Conservation (phyloP, 2,113 vertebrate species). For the Madoqua kirkii region DNA sequence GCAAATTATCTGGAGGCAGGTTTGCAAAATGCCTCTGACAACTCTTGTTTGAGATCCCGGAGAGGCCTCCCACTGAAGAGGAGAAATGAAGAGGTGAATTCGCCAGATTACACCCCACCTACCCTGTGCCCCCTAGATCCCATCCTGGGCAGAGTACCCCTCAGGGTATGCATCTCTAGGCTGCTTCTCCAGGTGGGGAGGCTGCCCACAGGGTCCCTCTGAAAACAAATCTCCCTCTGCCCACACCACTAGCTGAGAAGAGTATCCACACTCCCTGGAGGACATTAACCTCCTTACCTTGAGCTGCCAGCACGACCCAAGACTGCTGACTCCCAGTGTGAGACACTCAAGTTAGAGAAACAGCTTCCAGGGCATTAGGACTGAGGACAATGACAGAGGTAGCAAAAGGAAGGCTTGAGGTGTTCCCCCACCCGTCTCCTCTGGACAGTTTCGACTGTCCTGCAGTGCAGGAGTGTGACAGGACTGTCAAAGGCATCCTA, state of each 20-base stretch:
- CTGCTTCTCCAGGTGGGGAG: neutral
- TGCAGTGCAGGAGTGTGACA: neutral
- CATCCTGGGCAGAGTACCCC: neutral
- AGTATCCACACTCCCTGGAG: neutral
- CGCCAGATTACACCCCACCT: neutral
- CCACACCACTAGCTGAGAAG: neutral
- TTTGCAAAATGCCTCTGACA: neutral
- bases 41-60: neutral
- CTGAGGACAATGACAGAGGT: neutral
- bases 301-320: neutral
- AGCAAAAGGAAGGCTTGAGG: neutral
- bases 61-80: neutral
- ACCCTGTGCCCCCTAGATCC: neutral
- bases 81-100: neutral
- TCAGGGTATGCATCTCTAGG: neutral
- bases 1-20: neutral
- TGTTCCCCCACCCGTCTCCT: neutral
- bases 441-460: neutral
- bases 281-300: neutral
- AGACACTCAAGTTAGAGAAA: constrained; percentile 3
- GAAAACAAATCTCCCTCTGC: neutral
- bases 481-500: neutral
- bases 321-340: neutral
- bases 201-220: neutral
- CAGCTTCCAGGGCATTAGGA: neutral